phyloP scores from a whole-genome alignment of 2,888 invertebrate species.

The Drosophila colorata region DNA sequence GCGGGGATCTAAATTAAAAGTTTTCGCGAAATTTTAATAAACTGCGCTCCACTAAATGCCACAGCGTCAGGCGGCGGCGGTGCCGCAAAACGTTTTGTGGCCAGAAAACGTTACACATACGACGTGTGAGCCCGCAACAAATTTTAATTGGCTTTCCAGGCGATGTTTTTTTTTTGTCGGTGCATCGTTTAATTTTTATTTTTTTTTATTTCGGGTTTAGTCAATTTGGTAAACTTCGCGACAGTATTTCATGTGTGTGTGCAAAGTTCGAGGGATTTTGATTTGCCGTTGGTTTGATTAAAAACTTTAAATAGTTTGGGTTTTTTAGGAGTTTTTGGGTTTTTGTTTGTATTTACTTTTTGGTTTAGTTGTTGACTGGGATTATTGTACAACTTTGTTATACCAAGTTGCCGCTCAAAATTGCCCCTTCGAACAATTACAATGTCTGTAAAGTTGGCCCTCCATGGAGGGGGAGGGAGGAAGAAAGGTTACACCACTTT shows the following conservation, averaged over 20 bases:
- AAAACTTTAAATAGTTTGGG: conserved; percentile 73
- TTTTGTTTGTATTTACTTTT: conserved; percentile 55
- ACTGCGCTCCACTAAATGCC: conserved; percentile 52
- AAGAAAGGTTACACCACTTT: conserved; percentile 19
- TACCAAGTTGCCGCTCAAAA: conserved; percentile 47
- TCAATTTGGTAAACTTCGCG: conserved; percentile 24
- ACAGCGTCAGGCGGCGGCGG: conserved; percentile 11
- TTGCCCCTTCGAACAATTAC: conserved; percentile 44
- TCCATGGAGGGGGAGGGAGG: background rate
- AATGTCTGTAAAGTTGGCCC: conserved; percentile 55
- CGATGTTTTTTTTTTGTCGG: conserved; percentile 3
- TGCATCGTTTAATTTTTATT: background rate
- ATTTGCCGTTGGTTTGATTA: conserved; percentile 68
- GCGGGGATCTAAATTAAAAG: conserved; percentile 52
- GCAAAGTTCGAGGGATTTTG: conserved; percentile 57
- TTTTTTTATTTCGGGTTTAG: conserved; percentile 1
- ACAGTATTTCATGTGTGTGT: conserved; percentile 9
- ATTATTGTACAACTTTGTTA: conserved; percentile 61
- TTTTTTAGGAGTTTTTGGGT: conserved; percentile 34
- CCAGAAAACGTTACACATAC: conserved; percentile 65
- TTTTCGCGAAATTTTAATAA: conserved; percentile 60
- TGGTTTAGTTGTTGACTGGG: conserved; percentile 53
- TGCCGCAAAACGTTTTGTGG: conserved; percentile 57
- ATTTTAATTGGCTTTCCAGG: conserved; percentile 73
- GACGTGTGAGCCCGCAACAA: conserved; percentile 55